Conservation (phyloP, 2,113 vertebrate species). For the Hippolais icterina region DNA sequence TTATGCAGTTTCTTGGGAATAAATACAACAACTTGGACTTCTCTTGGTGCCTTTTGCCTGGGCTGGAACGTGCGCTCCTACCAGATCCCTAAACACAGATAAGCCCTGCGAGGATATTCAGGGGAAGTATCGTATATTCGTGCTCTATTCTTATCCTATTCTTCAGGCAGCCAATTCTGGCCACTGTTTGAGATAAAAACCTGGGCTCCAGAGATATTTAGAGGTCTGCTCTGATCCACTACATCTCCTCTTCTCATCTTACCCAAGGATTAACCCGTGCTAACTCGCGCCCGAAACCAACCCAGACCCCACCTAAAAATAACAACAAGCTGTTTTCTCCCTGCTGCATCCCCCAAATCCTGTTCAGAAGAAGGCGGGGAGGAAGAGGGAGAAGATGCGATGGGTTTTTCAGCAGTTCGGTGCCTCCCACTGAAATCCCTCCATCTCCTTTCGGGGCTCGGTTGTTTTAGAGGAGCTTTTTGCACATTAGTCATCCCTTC, state of each 20-base stretch:
- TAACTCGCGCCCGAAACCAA: not conserved
- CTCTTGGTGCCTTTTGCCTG: not conserved
- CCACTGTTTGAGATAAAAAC: constrained; percentile 42
- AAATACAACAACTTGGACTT: not conserved
- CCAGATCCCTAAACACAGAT: constrained; percentile 39
- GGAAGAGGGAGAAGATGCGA: not conserved
- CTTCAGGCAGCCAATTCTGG: constrained; percentile 50
- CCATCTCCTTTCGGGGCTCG: constrained; percentile 28
- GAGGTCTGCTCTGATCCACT: not conserved
- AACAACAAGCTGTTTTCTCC: not conserved
- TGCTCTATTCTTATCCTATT: constrained; percentile 58
- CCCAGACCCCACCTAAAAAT: not conserved
- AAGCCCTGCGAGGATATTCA: constrained; percentile 22
- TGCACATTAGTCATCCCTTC: constrained; percentile 66
- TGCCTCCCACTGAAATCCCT: constrained; percentile 57
- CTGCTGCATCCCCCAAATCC: not conserved
- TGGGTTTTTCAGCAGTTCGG: constrained; percentile 25
- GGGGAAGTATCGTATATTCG: constrained; percentile 35
- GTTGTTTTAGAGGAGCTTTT: constrained; percentile 42
- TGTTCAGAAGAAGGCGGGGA: not conserved
- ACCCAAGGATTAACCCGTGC: not conserved
- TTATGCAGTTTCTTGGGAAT: not conserved
- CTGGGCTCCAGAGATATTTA: not conserved
- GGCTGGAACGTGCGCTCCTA: not conserved
- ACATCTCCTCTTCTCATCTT: not conserved